A percentile compares a stretch with the other conserved stretches of the same genome.
phyloP scores from a whole-genome alignment of 37 sponge, comb jelly and placozoan species.

The Hormiphora californensis region DNA sequence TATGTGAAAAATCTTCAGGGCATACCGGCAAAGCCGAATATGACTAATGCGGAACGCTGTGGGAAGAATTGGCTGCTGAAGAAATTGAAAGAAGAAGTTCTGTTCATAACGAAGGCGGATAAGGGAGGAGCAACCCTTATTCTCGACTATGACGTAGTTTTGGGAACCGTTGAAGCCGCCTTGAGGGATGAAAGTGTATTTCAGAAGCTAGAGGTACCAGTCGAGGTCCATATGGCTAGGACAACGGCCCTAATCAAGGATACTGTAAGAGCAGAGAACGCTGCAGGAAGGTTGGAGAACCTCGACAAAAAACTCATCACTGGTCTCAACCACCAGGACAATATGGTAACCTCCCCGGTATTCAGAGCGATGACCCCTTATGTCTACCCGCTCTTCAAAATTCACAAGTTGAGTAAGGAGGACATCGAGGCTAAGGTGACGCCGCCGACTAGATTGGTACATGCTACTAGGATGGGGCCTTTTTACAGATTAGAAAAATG shows the following conservation, averaged over 20 bases:
- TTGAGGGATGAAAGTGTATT: neutral
- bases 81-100: neutral
- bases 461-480: neutral
- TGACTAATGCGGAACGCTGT: neutral
- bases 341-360: neutral
- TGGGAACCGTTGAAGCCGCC: neutral
- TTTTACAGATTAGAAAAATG: neutral
- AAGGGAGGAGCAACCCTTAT: slow-evolving; percentile 16
- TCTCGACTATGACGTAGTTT: neutral
- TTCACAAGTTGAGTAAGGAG: neutral
- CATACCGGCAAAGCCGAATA: neutral
- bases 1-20: neutral
- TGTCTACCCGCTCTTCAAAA: neutral
- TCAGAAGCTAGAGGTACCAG: neutral
- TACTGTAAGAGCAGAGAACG: neutral
- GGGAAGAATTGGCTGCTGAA: neutral
- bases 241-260: neutral
- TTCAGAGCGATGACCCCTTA: neutral
- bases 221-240: neutral
- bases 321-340: neutral
- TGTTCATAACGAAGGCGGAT: slow-evolving; percentile 8
- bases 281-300: neutral
- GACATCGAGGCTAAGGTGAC: neutral
- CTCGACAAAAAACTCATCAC: neutral
- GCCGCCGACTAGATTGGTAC: neutral